phyloP scores from a whole-genome alignment of 2,113 vertebrate species.

The Ginglymostoma cirratum region DNA sequence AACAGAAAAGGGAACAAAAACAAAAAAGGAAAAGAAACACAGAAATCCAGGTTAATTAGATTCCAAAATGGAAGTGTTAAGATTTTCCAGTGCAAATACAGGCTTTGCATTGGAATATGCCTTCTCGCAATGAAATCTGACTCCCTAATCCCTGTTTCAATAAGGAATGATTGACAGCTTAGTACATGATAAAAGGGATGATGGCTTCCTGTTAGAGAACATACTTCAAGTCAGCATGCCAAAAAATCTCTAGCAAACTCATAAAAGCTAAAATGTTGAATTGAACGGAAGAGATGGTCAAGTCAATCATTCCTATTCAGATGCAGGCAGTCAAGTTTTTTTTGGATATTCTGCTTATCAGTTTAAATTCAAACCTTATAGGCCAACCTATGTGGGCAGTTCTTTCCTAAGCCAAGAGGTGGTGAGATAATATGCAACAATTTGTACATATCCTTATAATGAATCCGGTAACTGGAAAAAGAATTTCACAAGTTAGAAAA shows the following conservation, averaged over 20 bases:
- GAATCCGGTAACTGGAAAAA: constrained; percentile 89
- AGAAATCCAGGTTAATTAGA: constrained; percentile 79
- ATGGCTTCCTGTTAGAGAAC: constrained; percentile 54
- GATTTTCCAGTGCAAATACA: constrained; percentile 52
- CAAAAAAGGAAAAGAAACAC: constrained; percentile 52
- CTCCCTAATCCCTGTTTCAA: constrained; percentile 52
- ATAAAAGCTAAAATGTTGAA: constrained; percentile 43
- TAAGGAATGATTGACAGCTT: constrained; percentile 52
- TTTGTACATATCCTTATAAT: constrained; percentile 98
- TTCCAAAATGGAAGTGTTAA: constrained; percentile 60
- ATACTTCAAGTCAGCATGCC: constrained; percentile 49
- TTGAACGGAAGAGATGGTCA: constrained; percentile 56
- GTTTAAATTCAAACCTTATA: constrained; percentile 86
- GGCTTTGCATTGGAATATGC: constrained; percentile 49
- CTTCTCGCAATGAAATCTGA: constrained; percentile 34
- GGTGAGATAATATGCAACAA: constrained; percentile 91
- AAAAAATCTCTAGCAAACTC: constrained; percentile 26
- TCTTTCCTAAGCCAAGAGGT: constrained; percentile 94
- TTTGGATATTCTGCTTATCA: constrained; percentile 41
- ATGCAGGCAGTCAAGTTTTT: constrained; percentile 62
- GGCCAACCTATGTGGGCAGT: constrained; percentile 94
- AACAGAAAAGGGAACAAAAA: not conserved
- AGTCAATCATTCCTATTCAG: constrained; percentile 64
- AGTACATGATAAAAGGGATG: constrained; percentile 49
- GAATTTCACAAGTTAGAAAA: constrained; percentile 51